Percentiles rank a stretch among this genome's conserved stretches.
These are phyloP conservation scores for Pseudachorutes palmiensis DNA, from an alignment of 1,140 invertebrate genomes.

Conservation along the genomic window DNA sequence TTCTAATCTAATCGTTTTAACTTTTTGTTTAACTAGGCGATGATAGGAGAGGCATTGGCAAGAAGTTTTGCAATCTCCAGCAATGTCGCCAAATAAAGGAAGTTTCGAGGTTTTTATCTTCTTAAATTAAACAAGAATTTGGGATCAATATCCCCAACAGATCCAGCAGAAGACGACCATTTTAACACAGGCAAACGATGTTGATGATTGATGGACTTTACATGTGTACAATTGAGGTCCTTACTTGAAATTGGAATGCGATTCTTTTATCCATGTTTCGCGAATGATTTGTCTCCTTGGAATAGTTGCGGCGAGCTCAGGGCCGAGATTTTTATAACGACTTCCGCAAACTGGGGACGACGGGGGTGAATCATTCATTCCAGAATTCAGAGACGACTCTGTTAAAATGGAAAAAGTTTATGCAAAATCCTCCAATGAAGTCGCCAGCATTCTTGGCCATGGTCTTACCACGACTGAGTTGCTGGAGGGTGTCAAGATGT, in stretches of 20 bases:
- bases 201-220: too few species aligned
- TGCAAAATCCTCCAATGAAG: not conserved
- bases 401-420: not conserved
- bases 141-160: constrained; percentile 6
- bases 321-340: constrained; percentile 34
- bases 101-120: too few species aligned
- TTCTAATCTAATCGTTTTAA: too few species aligned
- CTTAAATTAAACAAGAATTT: too few species aligned
- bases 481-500: not conserved
- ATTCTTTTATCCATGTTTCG: constrained; percentile 12
- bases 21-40: too few species aligned
- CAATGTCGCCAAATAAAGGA: too few species aligned
- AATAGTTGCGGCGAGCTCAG: constrained; percentile 37
- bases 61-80: too few species aligned
- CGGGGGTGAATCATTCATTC: constrained; percentile 29
- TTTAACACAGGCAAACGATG: too few species aligned
- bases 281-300: constrained; percentile 27
- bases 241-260: constrained; percentile 7
- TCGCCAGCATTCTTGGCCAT: not conserved
- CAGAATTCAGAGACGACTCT: constrained; percentile 12
- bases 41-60: too few species aligned
- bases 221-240: not conserved
- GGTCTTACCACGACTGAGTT: not conserved
- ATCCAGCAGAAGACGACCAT: too few species aligned
- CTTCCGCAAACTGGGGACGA: constrained; percentile 28